phyloP scores from a whole-genome alignment of 1,140 invertebrate species.

The Drosophila pachea region DNA sequence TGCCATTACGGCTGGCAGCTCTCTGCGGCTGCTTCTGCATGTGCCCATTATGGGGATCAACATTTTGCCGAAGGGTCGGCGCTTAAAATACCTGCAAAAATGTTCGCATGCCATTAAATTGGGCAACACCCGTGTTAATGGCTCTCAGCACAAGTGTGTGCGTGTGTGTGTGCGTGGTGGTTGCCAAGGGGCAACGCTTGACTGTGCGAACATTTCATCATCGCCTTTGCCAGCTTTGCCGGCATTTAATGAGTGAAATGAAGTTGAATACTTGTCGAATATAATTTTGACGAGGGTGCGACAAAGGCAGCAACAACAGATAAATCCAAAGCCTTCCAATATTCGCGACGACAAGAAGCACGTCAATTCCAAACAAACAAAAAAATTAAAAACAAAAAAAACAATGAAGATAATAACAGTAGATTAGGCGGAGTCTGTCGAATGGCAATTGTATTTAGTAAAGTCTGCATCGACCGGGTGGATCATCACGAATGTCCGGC shows the following conservation, averaged over 20 bases:
- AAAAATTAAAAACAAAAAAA: too few relatives aligned
- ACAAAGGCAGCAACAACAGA: not conserved
- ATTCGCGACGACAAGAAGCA: too few relatives aligned
- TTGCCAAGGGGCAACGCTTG: constrained; percentile 1
- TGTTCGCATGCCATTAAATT: constrained; percentile 49
- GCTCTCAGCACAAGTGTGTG: constrained; percentile 14
- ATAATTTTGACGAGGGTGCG: not conserved
- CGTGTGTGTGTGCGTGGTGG: not conserved
- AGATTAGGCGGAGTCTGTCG: too few relatives aligned
- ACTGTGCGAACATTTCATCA: constrained; percentile 47
- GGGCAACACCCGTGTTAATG: constrained; percentile 41
- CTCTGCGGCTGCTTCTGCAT: constrained; percentile 7
- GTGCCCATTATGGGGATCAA: constrained; percentile 2
- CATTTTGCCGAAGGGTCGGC: constrained; percentile 16
- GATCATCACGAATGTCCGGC: too few relatives aligned
- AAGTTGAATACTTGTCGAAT: constrained; percentile 55
- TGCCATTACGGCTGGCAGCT: constrained; percentile 24
- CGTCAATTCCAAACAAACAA: too few relatives aligned
- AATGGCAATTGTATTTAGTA: too few relatives aligned
- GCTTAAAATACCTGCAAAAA: constrained; percentile 40
- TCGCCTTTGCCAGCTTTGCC: constrained; percentile 20
- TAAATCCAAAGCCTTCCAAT: too few relatives aligned
- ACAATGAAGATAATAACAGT: too few relatives aligned
- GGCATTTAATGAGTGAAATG: constrained; percentile 60
- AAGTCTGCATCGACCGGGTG: too few relatives aligned